These are phyloP conservation scores for Coluber constrictor DNA, from an alignment of 2,797 vertebrate species.

Conservation along the genomic window DNA sequence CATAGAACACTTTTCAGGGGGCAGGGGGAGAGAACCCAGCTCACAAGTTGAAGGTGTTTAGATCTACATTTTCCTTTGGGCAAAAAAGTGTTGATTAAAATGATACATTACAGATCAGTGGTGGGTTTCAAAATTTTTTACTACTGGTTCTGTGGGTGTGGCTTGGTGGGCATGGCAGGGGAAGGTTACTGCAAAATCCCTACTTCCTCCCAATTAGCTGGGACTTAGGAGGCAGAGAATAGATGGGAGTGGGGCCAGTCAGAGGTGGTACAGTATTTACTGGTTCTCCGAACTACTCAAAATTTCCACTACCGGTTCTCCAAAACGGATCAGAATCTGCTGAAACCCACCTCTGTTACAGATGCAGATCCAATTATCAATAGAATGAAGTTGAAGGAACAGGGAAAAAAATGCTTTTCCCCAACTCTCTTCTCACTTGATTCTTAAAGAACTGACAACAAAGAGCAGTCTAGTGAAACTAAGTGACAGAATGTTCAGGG, in stretches of 20 bases:
- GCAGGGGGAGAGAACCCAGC: accelerated
- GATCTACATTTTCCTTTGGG: not conserved
- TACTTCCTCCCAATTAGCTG: too few relatives aligned
- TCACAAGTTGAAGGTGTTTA: not conserved
- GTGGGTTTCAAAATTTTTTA: too few relatives aligned
- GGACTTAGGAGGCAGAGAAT: too few relatives aligned
- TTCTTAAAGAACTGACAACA: not conserved
- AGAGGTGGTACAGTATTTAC: too few relatives aligned
- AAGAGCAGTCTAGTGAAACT: not conserved
- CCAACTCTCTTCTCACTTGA: not conserved
- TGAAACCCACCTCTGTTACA: not conserved
- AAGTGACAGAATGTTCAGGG: not conserved
- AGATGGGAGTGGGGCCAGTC: too few relatives aligned
- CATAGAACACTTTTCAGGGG: not conserved
- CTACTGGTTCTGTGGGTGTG: too few relatives aligned
- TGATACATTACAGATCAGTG: not conserved
- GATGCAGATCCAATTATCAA: not conserved
- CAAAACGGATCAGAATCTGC: too few relatives aligned
- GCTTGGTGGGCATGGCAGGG: too few relatives aligned
- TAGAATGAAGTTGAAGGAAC: not conserved
- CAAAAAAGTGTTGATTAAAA: not conserved
- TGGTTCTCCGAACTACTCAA: too few relatives aligned
- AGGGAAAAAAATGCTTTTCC: not conserved
- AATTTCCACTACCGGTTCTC: too few relatives aligned
- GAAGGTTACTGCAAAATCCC: too few relatives aligned